These are phyloP conservation scores for Saccostrea echinata DNA, from an alignment of 1,140 invertebrate genomes.

Conservation along the genomic window DNA sequence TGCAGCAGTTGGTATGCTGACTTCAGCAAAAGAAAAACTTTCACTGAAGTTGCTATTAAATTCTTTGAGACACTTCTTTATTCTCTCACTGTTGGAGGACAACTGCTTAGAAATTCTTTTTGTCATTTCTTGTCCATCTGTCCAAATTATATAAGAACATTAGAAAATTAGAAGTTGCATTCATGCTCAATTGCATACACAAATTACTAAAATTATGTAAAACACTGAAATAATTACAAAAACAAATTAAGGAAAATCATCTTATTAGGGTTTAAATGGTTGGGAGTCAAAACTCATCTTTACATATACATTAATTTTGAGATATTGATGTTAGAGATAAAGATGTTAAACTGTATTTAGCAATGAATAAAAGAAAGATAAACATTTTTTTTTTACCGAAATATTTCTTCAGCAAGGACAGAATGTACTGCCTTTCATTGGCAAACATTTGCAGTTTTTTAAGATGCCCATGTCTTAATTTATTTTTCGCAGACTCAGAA, in stretches of 20 bases:
- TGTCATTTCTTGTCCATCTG: too few relatives aligned
- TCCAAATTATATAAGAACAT: too few relatives aligned
- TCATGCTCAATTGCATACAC: not conserved
- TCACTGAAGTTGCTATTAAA: conserved; percentile 14
- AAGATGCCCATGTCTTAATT: not conserved
- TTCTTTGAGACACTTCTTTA: not conserved
- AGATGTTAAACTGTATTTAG: not conserved
- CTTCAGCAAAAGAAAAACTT: not conserved
- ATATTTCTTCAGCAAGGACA: conserved; percentile 4
- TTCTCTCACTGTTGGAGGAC: not conserved
- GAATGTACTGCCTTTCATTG: conserved; percentile 16
- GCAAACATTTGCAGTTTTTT: conserved; percentile 2
- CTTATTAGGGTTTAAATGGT: too few relatives aligned
- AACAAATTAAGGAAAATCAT: too few relatives aligned
- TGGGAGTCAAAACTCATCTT: too few relatives aligned
- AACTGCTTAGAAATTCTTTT: too few relatives aligned
- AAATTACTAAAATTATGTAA: not conserved
- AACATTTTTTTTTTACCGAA: not conserved
- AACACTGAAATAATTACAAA: not conserved
- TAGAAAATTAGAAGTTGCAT: too few relatives aligned
- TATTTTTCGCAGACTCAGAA: not conserved
- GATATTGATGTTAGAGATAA: too few relatives aligned
- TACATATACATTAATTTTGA: too few relatives aligned
- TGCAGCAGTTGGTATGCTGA: not conserved
- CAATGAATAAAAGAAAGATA: not conserved